Conservation (phyloP, 2,888 invertebrate species). For the Venustoraphidia nigricollis region DNA sequence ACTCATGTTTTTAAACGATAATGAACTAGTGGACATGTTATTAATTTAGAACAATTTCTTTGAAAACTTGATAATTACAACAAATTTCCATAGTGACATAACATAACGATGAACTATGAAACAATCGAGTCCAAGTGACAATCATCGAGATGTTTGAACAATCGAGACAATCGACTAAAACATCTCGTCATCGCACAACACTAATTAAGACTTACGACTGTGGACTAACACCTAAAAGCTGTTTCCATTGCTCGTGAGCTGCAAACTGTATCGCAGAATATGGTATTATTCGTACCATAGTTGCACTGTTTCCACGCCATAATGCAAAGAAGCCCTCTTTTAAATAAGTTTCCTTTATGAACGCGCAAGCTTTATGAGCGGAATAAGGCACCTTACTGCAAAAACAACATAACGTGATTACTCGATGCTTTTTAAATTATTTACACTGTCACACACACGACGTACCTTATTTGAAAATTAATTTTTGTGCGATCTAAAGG, state of each 20-base stretch:
- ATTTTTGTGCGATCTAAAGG: conserved; percentile 97
- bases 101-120: too few relatives aligned
- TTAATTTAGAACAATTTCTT: too few relatives aligned
- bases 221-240: conserved; percentile 53
- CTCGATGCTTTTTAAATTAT: neutral
- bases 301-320: conserved; percentile 97
- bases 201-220: neutral
- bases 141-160: too few relatives aligned
- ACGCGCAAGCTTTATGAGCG: conserved; percentile 50
- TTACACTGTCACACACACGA: neutral
- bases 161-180: too few relatives aligned
- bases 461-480: conserved; percentile 80
- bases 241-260: conserved; percentile 94
- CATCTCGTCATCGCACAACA: too few relatives aligned
- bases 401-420: conserved; percentile 11
- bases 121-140: too few relatives aligned
- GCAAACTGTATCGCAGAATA: conserved; percentile 97
- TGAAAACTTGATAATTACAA: too few relatives aligned
- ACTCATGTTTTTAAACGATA: too few relatives aligned
- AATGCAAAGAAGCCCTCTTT: conserved; percentile 69
- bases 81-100: too few relatives aligned
- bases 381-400: conserved; percentile 53
- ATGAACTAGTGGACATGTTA: too few relatives aligned
- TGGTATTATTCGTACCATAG: conserved; percentile 92
- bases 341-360: conserved; percentile 49